Conservation (phyloP, 1,140 invertebrate genomes). For the Oedothorax gibbosus region DNA sequence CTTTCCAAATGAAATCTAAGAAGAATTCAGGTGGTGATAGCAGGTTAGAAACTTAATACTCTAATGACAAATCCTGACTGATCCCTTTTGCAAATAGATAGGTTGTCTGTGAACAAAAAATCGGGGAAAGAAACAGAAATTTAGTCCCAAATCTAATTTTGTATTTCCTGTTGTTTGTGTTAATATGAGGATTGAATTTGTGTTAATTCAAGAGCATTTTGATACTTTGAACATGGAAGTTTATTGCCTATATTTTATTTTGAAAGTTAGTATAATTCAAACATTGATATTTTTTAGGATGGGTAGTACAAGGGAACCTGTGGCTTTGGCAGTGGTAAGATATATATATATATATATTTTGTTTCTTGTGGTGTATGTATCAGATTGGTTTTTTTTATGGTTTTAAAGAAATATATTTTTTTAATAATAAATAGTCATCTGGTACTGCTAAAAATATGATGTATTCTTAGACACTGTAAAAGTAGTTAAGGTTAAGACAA, state of each 20-base stretch:
- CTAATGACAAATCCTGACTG: too few relatives aligned
- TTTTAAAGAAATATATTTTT: neutral
- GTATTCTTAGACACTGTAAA: neutral
- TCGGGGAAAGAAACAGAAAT: neutral
- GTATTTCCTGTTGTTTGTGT: neutral
- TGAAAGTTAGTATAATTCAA: neutral
- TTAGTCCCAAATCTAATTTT: neutral
- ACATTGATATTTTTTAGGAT: conserved; percentile 17
- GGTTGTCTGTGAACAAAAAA: neutral
- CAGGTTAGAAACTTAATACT: conserved; percentile 4
- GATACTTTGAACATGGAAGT: neutral
- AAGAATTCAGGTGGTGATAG: conserved; percentile 32
- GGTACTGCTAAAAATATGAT: neutral
- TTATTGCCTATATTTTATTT: neutral
- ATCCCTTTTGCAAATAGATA: too few relatives aligned
- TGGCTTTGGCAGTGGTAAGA: conserved; percentile 32
- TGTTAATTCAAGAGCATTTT: neutral
- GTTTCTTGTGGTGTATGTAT: neutral
- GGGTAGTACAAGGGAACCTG: conserved; percentile 4
- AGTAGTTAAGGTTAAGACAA: neutral
- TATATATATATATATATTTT: neutral
- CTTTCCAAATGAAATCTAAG: conserved; percentile 48
- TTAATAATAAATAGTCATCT: neutral
- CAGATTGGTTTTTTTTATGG: neutral
- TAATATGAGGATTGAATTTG: neutral